phyloP scores from a whole-genome alignment of 2,888 invertebrate species.

The Balanococcus diminutus region DNA sequence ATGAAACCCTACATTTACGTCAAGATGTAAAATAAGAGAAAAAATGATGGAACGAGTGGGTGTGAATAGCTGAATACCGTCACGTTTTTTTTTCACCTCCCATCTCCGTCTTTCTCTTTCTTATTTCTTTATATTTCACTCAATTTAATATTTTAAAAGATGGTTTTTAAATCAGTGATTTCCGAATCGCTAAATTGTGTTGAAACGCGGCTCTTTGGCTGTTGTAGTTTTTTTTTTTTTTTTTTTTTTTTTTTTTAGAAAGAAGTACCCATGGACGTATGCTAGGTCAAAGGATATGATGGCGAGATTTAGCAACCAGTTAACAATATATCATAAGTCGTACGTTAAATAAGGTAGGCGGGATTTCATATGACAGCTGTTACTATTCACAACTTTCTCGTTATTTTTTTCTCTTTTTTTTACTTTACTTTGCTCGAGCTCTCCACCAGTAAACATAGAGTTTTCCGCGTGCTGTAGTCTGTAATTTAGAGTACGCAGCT shows the following conservation, averaged over 20 bases:
- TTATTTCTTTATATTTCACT: conserved; percentile 11
- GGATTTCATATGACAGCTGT: conserved; percentile 46
- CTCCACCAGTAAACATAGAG: neutral
- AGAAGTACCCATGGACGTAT: conserved; percentile 23
- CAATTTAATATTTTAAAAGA: conserved; percentile 44
- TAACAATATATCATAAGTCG: conserved; percentile 45
- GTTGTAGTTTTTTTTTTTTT: too few relatives aligned
- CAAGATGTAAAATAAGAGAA: conserved; percentile 26
- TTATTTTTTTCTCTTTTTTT: conserved; percentile 3
- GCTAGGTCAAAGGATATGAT: conserved; percentile 42
- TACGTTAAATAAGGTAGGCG: conserved; percentile 47
- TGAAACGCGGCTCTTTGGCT: conserved; percentile 36
- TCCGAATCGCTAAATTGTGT: conserved; percentile 47
- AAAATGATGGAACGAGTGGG: conserved; percentile 43
- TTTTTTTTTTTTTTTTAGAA: neutral
- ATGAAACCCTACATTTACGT: conserved; percentile 50
- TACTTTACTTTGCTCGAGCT: neutral
- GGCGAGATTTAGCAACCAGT: conserved; percentile 41
- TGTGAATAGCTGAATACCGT: conserved; percentile 48
- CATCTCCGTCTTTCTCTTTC: neutral
- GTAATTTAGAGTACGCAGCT: conserved; percentile 29
- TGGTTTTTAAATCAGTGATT: conserved; percentile 46
- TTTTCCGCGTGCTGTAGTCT: neutral
- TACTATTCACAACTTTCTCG: conserved; percentile 50
- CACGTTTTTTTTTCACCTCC: conserved; percentile 44